Percentiles rank a stretch among this genome's conserved stretches.
phyloP scores from a whole-genome alignment of 2,888 invertebrate genomes.

The Acleris sparsana region DNA sequence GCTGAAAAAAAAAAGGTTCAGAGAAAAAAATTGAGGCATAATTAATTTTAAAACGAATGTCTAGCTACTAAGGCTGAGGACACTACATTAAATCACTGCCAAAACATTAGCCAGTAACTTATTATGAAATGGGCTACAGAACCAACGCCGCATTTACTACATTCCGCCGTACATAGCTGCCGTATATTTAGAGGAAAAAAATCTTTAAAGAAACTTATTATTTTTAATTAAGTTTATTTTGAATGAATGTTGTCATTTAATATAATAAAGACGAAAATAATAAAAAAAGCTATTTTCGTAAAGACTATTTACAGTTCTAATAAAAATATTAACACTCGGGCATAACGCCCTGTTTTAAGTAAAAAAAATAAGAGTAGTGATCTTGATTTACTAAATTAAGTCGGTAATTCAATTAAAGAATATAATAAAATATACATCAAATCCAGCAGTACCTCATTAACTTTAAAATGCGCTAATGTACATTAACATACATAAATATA shows the following conservation, averaged over 20 bases:
- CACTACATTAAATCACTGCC: too few relatives aligned
- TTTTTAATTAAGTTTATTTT: not conserved
- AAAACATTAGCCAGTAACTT: too few relatives aligned
- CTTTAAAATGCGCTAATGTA: constrained; percentile 51
- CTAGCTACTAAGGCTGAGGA: too few relatives aligned
- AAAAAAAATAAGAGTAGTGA: not conserved
- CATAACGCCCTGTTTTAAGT: not conserved
- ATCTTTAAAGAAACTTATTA: not conserved
- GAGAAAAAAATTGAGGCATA: too few relatives aligned
- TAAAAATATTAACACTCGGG: not conserved
- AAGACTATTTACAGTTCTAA: not conserved
- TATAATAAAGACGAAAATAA: not conserved
- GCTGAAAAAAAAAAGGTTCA: not conserved
- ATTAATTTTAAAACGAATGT: too few relatives aligned
- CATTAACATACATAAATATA: constrained; percentile 59
- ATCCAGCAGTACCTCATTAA: constrained; percentile 55
- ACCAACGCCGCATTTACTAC: too few relatives aligned
- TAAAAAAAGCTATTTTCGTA: not conserved
- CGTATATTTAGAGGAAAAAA: too few relatives aligned
- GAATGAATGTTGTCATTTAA: too few relatives aligned
- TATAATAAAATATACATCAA: constrained; percentile 41
- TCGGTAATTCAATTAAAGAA: constrained; percentile 21
- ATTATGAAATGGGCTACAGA: too few relatives aligned
- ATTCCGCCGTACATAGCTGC: too few relatives aligned
- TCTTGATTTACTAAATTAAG: not conserved